Percentiles rank a stretch among this genome's conserved stretches.
Evolutionary conservation across 1,140 invertebrate genomes (phyloP).

Genomic region (Eufriesea mexicana): DNA sequence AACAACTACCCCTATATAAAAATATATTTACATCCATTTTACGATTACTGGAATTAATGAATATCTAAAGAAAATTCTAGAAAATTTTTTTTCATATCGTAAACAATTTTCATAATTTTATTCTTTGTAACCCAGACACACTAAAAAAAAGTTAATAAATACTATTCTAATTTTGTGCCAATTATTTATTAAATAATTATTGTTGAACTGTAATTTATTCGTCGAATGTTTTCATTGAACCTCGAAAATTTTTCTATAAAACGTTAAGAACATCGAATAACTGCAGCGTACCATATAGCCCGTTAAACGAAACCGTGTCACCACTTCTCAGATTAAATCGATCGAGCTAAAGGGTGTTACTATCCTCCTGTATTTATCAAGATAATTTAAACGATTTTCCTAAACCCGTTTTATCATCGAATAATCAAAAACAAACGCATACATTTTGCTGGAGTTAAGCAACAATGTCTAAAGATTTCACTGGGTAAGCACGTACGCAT

Average conservation of each 20-base stretch:
- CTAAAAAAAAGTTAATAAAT: not conserved
- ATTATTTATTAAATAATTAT: not conserved
- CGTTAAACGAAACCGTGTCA: conserved; percentile 52
- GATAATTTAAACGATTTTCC: conserved; percentile 3
- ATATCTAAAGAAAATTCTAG: too few species aligned
- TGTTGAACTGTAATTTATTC: too few species aligned
- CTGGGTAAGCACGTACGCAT: not conserved
- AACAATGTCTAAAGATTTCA: not conserved
- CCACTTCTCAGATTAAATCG: conserved; percentile 49
- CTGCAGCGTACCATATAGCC: conserved; percentile 15
- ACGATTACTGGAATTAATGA: too few species aligned
- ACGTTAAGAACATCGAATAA: conserved; percentile 9
- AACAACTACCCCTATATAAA: too few species aligned
- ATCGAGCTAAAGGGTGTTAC: conserved; percentile 41
- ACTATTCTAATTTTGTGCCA: not conserved
- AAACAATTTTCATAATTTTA: too few species aligned
- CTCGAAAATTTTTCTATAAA: not conserved
- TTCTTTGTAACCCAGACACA: too few species aligned
- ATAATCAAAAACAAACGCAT: not conserved
- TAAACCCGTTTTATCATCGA: too few species aligned
- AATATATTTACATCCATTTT: too few species aligned
- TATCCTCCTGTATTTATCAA: conserved; percentile 11
- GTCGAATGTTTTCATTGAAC: too few species aligned
- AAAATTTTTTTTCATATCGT: too few species aligned
- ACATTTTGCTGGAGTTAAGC: not conserved